phyloP scores from a whole-genome alignment of 2,888 invertebrate species.

The Scaptodrosophila latifasciaeformis region DNA sequence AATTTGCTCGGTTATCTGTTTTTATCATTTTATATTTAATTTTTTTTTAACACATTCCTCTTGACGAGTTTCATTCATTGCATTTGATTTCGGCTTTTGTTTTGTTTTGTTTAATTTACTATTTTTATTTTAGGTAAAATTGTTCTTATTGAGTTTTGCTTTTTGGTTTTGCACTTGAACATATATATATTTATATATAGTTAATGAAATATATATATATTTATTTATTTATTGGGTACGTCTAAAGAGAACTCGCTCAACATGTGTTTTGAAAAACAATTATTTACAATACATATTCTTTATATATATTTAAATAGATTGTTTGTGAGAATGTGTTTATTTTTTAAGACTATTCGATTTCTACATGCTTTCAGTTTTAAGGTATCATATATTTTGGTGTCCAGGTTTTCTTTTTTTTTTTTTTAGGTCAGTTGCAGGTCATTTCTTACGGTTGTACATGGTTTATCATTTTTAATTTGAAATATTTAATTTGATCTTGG shows the following conservation, averaged over 20 bases:
- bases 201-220: slow-evolving; percentile 19
- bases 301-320: too few relatives aligned
- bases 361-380: slow-evolving; percentile 22
- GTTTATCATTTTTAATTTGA: slow-evolving; percentile 18
- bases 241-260: slow-evolving; percentile 20
- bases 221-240: too few relatives aligned
- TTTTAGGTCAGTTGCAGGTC: slow-evolving; percentile 28
- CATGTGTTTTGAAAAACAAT: slow-evolving; percentile 39
- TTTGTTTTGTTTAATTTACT: slow-evolving; percentile 26
- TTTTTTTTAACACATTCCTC: slow-evolving; percentile 69
- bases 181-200: slow-evolving; percentile 28
- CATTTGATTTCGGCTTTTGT: slow-evolving; percentile 38
- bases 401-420: slow-evolving; percentile 23
- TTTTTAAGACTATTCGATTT: slow-evolving; percentile 9
- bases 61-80: slow-evolving; percentile 68
- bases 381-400: slow-evolving; percentile 28
- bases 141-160: slow-evolving; percentile 20
- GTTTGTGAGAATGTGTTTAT: slow-evolving; percentile 22
- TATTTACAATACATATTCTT: slow-evolving; percentile 53
- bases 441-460: slow-evolving; percentile 39
- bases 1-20: too few relatives aligned
- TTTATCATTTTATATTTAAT: slow-evolving; percentile 20
- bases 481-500: slow-evolving; percentile 30
- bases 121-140: slow-evolving; percentile 30
- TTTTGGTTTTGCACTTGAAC: slow-evolving; percentile 7